Conservation (phyloP, 2,888 invertebrate species). For the Charanyca ferruginea region DNA sequence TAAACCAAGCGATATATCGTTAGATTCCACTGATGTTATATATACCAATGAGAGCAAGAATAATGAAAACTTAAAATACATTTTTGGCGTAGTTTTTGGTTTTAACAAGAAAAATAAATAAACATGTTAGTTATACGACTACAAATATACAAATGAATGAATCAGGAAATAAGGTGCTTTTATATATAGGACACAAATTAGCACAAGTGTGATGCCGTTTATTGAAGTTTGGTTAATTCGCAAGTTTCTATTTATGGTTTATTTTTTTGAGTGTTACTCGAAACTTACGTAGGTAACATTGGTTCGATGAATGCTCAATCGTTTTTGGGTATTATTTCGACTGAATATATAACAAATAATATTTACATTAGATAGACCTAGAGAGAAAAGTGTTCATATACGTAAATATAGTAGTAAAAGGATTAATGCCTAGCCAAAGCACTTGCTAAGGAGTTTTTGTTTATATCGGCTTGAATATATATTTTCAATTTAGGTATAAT, state of each 20-base stretch:
- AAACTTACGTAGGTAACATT: slow-evolving; percentile 43
- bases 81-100: slow-evolving; percentile 7
- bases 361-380: slow-evolving; percentile 28
- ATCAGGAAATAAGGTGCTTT: slow-evolving; percentile 12
- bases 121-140: slow-evolving; percentile 9
- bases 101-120: not conserved
- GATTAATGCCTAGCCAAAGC: too few species aligned
- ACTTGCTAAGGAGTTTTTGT: too few species aligned
- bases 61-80: slow-evolving; percentile 19
- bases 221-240: slow-evolving; percentile 49
- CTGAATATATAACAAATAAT: slow-evolving; percentile 26
- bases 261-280: slow-evolving; percentile 27
- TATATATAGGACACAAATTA: slow-evolving; percentile 58
- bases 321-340: slow-evolving; percentile 5
- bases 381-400: slow-evolving; percentile 22
- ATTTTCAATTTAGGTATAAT: too few species aligned
- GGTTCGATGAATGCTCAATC: slow-evolving; percentile 10
- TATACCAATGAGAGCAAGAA: slow-evolving; percentile 8
- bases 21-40: slow-evolving; percentile 45
- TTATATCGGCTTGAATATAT: too few species aligned
- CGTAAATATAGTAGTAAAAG: not conserved
- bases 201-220: slow-evolving; percentile 34
- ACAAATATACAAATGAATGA: slow-evolving; percentile 36
- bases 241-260: slow-evolving; percentile 44
- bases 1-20: slow-evolving; percentile 55